Evolutionary conservation across 2,113 vertebrate species (phyloP), one percentile per base, ranked within the genome.

Genomic region (Delphinus delphis): DNA sequence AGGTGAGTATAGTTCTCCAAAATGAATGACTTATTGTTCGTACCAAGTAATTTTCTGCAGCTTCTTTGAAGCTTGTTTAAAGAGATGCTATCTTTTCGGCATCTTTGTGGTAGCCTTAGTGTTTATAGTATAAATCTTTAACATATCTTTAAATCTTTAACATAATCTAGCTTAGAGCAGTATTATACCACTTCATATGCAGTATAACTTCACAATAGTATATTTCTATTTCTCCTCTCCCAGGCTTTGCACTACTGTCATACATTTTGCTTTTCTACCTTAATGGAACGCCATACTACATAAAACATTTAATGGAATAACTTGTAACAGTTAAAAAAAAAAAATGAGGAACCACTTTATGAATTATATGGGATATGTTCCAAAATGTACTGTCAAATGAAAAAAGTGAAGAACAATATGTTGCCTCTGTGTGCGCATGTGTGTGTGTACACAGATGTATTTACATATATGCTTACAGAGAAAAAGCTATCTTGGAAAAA

Each of bases 361-460:
- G 47, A 89, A 74, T 76, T 76, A 17, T 10, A 47, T 77, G 60
- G 55, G 58, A 60, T 90, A 38, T 38, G 67, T 76, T 84, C 31
- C 60, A 68, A 60, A 53, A 33, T 77, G 65, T 77, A 50, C n/a
- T 41, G 21, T 63, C 63, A 36, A 82, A 33, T 79, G 26, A 3
- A 85, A 90, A 58, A 84, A 21, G 31, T 76, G 31, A 85, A 62
- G 20, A 62, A 77, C 31, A 60, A 36, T 33, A 41, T 63, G 26
- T 53, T 62, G 44, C 5, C 33, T 63, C 25, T 12, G 11, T 28
- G 8, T 26, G 44, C 1, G 21, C 0, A 0, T 50, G 6, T 36
- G n/a, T 31, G 4, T 50, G 11, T 38, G 26, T n/a, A 62, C 5
- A 23, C 10, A 55, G 13, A 44, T 28, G 38, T 7, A 33, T 60